Evolutionary conservation across 1,140 invertebrate species (phyloP), one percentile per base, ranked within the genome.

Genomic region (Drosophila tani): DNA sequence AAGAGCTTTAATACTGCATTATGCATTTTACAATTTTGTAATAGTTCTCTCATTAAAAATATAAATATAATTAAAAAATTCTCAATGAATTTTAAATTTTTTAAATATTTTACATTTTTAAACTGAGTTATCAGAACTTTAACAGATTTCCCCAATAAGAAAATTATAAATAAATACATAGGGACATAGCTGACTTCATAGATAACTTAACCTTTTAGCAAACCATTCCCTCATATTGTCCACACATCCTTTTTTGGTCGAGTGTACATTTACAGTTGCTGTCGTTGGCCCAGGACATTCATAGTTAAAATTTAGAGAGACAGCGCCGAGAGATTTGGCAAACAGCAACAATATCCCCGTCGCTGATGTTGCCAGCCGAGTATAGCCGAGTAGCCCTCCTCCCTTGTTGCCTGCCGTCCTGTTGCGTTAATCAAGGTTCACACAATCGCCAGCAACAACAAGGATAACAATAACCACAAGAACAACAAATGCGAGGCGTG

Each of bases 271-370:
- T 58, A 21, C 56, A 32, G 38, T 58, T 59, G n/a, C 32, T 62
- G 47, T 35, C 47, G 70, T 41, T 59, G 50, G 65, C 75, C 71
- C 85, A 79, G 74, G 73, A 88, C 85, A 88, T 88, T 88, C 84
- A 88, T 88, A 88, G 81, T 88, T 88, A 88, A 88, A 88, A 88
- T 88, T 88, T 88, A 83, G 81, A 84, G 84, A 88, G 81, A 81
- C 81, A 84, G 81, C 81, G 69, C 65, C 85, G 69, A 90, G 85
- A 90, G 84, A 88, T 90, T 88, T 88, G 85, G 78, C 85, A 87
- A 84, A 88, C 77, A 87, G 68, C 81, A 49, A 78, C 75, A 78
- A 78, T 78, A 78, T 78, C 43, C 74, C 74, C 27, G 43, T 56
- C 67, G 62, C 62, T 62, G 38, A 57, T 56, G 55, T 67, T 64